Base-by-base conservation (phyloP, 1,140 invertebrate genomes). In the Trigoniulus corallinus region DNA sequence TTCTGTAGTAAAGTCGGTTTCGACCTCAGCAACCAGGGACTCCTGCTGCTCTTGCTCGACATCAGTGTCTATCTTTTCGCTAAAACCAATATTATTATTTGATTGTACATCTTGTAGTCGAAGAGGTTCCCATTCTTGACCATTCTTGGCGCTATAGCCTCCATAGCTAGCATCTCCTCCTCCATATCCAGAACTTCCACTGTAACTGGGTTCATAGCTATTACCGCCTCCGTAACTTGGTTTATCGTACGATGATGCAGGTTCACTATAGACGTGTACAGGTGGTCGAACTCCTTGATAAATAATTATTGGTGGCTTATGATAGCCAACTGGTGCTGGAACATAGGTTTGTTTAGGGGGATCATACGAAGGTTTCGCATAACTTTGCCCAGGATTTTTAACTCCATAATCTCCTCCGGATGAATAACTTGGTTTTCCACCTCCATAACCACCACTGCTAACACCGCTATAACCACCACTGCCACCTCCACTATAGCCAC, bases 271-370 rank as follows among this genome's bases (percentile, higher is more conserved):
- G 4, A 68, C 66, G 51, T 64, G 62, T 2, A 68, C 63, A 12
- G 67, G 66, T n/a, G 67, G 67, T 25, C 63, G 52, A 24, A 66
- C 58, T 29, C 67, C 67, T 52, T 67, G 65, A 54, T 68, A 68
- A 52, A 68, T 68, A 47, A 68, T 67, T 44, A 68, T 68, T 42
- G 67, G 67, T 25, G 67, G 67, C 53, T 68, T 68, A 47, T 62
- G 57, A 50, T 58, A 60, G 13, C 37, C 37, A 24, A 15, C 7
- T 34, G 48, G 48, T 41, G 34, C 48, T 41, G 48, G 25, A 3
- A 50, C 48, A 41, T 50, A 34, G 29, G 7, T 34, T 15, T 34
- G 29, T 15, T 34, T 34, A 7, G 29, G 29, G 15, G 29, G 29
- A 7, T 7, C 7, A 7, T 7, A 15, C 15, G 29, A 15, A 34